Evolutionary conservation across 1,140 invertebrate species (phyloP).

Genomic region (Trachymyrmex cornetzi): DNA sequence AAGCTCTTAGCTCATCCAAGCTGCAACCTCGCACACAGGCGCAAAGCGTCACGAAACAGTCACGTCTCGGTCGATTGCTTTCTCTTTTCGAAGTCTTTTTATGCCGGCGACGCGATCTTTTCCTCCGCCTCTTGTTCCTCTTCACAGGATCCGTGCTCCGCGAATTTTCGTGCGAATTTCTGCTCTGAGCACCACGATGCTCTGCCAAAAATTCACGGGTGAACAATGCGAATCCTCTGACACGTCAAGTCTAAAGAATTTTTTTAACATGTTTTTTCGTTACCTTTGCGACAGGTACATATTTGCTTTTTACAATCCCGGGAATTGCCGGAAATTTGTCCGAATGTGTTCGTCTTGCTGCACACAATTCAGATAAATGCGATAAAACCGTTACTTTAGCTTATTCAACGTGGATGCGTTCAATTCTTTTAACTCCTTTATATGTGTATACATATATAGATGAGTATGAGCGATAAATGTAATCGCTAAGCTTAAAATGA

Average conservation of each 20-base stretch:
- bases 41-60: conserved; percentile 44
- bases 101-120: neutral
- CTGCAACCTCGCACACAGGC: conserved; percentile 45
- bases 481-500: neutral
- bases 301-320: neutral
- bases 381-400: neutral
- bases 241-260: neutral
- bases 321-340: neutral
- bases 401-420: neutral
- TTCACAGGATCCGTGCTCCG: neutral
- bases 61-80: conserved; percentile 12
- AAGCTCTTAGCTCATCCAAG: neutral
- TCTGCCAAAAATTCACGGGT: conserved; percentile 29
- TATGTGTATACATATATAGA: neutral
- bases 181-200: too few species aligned
- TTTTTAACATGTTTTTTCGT: neutral
- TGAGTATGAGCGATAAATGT: neutral
- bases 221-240: neutral
- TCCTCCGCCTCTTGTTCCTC: neutral
- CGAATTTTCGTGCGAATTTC: conserved; percentile 16
- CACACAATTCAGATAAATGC: neutral
- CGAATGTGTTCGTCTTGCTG: conserved; percentile 12
- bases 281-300: conserved; percentile 30
- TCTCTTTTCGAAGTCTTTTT: conserved; percentile 44
- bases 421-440: neutral